These are phyloP conservation scores for Saccostrea echinata DNA, from an alignment of 1,140 invertebrate species.

Conservation along the genomic window DNA sequence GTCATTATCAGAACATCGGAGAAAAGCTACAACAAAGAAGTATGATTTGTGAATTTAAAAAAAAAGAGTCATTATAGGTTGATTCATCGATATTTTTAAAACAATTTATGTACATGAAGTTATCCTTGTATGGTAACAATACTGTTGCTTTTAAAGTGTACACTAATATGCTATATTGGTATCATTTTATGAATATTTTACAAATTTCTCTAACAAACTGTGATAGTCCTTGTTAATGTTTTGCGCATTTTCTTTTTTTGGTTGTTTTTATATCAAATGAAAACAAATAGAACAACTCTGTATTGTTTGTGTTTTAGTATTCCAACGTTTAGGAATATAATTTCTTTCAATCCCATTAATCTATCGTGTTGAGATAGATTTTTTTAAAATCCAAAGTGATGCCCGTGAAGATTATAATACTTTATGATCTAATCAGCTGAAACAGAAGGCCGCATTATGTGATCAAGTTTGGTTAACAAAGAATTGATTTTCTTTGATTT, in stretches of 20 bases:
- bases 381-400: too few relatives aligned
- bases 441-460: neutral
- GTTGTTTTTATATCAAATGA: neutral
- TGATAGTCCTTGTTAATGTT: neutral
- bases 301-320: neutral
- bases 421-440: too few relatives aligned
- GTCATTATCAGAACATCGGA: too few relatives aligned
- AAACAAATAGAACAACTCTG: neutral
- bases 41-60: neutral
- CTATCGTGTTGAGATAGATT: too few relatives aligned
- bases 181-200: neutral
- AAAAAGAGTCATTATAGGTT: too few relatives aligned
- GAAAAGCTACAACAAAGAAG: neutral
- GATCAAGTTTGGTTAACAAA: neutral
- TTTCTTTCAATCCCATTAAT: too few relatives aligned
- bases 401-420: too few relatives aligned
- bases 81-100: neutral
- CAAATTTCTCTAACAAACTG: neutral
- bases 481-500: neutral
- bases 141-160: neutral
- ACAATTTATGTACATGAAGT: neutral
- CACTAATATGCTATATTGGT: neutral
- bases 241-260: too few relatives aligned
- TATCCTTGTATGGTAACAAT: neutral
- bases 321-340: neutral